Percentiles rank a stretch among this genome's conserved stretches.
These are phyloP conservation scores for Rhinopithecus roxellana DNA, from an alignment of 2,113 vertebrate genomes.

Conservation along the genomic window DNA sequence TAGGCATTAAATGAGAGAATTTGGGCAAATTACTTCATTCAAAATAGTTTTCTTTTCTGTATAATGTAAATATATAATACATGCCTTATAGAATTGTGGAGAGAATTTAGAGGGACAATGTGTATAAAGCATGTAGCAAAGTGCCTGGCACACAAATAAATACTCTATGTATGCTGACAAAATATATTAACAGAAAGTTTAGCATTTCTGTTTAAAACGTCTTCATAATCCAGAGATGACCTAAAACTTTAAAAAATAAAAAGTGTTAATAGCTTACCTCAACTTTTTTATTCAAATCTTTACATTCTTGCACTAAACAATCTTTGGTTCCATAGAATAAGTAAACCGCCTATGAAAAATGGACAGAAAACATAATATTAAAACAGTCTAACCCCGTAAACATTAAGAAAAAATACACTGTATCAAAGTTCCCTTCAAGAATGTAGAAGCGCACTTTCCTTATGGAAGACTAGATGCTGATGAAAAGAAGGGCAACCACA, in stretches of 20 bases:
- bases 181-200: neutral
- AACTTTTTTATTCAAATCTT: constrained; percentile 97
- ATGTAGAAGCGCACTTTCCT: fast-evolving
- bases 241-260: constrained; percentile 13
- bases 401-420: neutral
- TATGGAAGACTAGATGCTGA: neutral
- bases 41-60: neutral
- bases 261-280: constrained; percentile 88
- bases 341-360: constrained; percentile 91
- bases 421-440: neutral
- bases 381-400: neutral
- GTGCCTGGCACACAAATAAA: neutral
- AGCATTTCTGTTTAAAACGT: constrained; percentile 4
- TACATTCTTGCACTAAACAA: constrained; percentile 98
- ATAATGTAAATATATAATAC: neutral
- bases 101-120: neutral
- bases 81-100: neutral
- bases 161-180: neutral
- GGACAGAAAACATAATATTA: constrained; percentile 34
- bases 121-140: neutral
- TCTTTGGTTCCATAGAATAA: constrained; percentile 99
- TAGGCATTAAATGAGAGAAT: neutral
- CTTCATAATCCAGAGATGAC: constrained; percentile 10
- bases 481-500: neutral
- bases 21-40: neutral